Evolutionary conservation across 1,140 invertebrate genomes (phyloP).

Genomic region (Spodoptera litura): DNA sequence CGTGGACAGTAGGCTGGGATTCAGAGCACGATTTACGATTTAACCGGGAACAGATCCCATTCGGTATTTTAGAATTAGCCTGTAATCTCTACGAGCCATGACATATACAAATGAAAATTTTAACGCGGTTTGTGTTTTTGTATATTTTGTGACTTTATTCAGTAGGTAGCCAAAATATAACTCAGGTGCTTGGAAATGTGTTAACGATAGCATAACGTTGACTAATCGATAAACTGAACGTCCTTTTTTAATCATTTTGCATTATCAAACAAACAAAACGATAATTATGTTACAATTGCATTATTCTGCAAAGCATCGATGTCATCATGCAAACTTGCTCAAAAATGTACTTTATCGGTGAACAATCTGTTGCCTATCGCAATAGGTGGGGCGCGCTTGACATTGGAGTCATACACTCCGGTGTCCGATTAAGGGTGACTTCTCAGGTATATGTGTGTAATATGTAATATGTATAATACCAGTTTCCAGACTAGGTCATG

Average conservation of each 20-base stretch:
- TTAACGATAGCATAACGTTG: no score
- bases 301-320: no score
- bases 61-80: constrained; percentile 6
- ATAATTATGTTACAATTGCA: no score
- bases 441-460: background rate
- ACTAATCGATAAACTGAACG: no score
- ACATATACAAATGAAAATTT: background rate
- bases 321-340: no score
- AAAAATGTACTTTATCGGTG: background rate
- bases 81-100: background rate
- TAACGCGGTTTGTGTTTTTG: background rate
- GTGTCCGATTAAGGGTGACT: constrained; percentile 7
- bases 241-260: no score
- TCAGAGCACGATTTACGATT: constrained; percentile 8
- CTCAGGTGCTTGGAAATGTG: no score
- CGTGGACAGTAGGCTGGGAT: constrained; percentile 3
- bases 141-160: no score
- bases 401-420: background rate
- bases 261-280: no score
- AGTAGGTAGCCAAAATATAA: no score
- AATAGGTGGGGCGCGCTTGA: background rate
- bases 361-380: background rate
- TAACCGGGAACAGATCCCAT: constrained; percentile 8
- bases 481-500: background rate
- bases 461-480: background rate